phyloP scores from a whole-genome alignment of 2,888 invertebrate species.

The Peribatodes rhomboidaria region DNA sequence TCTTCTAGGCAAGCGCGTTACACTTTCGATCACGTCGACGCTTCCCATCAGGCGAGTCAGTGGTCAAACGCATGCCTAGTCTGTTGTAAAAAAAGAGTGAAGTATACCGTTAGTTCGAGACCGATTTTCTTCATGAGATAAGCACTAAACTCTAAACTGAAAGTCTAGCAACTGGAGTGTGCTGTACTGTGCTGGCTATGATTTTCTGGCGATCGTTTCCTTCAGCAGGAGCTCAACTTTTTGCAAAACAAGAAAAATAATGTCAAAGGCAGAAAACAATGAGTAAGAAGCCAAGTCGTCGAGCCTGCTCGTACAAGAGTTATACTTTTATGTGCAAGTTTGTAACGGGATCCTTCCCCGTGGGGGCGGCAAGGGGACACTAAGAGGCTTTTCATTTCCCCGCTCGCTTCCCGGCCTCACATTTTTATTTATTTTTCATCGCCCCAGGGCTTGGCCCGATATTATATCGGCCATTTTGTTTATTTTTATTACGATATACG shows the following conservation, averaged over 20 bases:
- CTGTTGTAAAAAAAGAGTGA: too few species aligned
- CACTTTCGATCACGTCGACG: too few species aligned
- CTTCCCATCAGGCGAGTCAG: too few species aligned
- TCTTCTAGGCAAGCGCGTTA: too few species aligned
- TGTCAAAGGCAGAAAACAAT: constrained; percentile 1
- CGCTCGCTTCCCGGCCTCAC: constrained; percentile 60
- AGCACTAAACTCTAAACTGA: too few species aligned
- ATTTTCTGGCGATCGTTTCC: too few species aligned
- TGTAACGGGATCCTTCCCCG: constrained; percentile 63
- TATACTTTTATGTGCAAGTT: constrained; percentile 49
- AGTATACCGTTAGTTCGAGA: too few species aligned
- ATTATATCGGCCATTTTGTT: constrained; percentile 80
- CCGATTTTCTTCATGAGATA: too few species aligned
- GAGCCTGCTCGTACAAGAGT: constrained; percentile 17
- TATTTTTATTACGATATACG: constrained; percentile 78
- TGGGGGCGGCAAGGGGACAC: constrained; percentile 73
- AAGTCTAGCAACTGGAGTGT: too few species aligned
- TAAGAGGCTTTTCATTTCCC: constrained; percentile 81
- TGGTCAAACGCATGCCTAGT: too few species aligned
- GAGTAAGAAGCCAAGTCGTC: constrained; percentile 26
- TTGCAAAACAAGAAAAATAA: not conserved
- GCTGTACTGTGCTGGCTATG: too few species aligned
- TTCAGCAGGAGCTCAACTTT: not conserved
- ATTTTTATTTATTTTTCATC: constrained; percentile 85
- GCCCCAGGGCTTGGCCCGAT: constrained; percentile 72